Evolutionary conservation across 2,797 vertebrate species (phyloP), one percentile per base, ranked within the genome.

Genomic region (Gobio occitaniae): DNA sequence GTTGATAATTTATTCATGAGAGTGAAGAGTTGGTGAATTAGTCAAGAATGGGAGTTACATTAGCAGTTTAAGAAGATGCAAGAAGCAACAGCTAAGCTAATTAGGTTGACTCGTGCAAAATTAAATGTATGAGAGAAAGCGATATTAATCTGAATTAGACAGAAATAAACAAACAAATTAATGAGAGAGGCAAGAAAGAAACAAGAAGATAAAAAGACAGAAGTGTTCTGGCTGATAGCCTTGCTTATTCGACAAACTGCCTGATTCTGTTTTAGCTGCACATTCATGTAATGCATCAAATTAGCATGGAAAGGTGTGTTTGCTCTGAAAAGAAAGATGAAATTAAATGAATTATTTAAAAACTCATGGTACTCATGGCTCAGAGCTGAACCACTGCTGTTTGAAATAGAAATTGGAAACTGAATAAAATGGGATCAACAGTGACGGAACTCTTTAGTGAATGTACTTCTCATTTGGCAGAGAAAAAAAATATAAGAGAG

Each of bases 191-290:
- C 25, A 65, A 65, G 25, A 32, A 15, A 65, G n/a, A 12, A 50
- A 63, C 6, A 47, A 8, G 65, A 4, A 44, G 65, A 74, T 84
- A 76, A 86, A 87, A 81, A 83, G 89, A 87, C 87, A 61, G 32
- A 21, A 61, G 19, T 38, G 11, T 52, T 25, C 48, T 1, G 7
- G 54, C 41, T 65, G 19, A 59, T 25, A 78, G 77, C 13, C 13
- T 16, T 48, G 29, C 29, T 56, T 56, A 76, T 32, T 65, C 0
- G 25, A 19, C 13, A 32, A 79, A 65, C 25, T 52, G 25, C 3
- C 17, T 13, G 16, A 3, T 13, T 44, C 12, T 29, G 54, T 15
- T 82, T 21, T 9, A 21, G 52, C 16, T 21, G 21, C 6, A 0
- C 2, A 48, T 72, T 72, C n/a, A 29, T 7, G n/a, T 72, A 72